These are phyloP conservation scores for Anastatus disparis DNA, from an alignment of 1,140 invertebrate genomes.

Conservation along the genomic window DNA sequence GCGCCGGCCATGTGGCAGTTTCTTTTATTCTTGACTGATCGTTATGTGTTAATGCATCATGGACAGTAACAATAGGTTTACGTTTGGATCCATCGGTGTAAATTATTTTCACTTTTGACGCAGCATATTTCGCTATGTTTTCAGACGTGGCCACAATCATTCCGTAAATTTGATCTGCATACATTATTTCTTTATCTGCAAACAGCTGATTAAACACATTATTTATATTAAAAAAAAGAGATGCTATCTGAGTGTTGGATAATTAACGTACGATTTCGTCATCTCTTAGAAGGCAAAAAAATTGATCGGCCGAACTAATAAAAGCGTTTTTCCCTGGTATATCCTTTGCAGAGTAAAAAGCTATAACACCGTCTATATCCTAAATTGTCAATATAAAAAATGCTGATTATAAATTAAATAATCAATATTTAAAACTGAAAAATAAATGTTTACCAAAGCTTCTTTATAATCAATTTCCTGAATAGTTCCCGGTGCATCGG, in stretches of 20 bases:
- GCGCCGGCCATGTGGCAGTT: conserved; percentile 45
- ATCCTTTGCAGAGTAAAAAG: conserved; percentile 78
- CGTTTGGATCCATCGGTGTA: conserved; percentile 66
- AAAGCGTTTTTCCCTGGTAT: conserved; percentile 79
- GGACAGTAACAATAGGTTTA: conserved; percentile 72
- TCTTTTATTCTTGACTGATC: conserved; percentile 56
- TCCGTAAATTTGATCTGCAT: conserved; percentile 79
- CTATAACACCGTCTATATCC: conserved; percentile 75
- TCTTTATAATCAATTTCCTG: conserved; percentile 68
- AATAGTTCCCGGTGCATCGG: conserved; percentile 70
- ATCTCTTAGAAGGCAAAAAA: no score
- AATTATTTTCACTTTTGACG: conserved; percentile 73
- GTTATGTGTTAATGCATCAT: conserved; percentile 69
- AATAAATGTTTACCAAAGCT: conserved; percentile 73
- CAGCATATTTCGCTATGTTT: conserved; percentile 71
- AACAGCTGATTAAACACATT: no score
- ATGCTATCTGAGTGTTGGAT: no score
- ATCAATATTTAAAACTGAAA: no score
- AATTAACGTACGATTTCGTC: no score
- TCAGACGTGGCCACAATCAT: conserved; percentile 75
- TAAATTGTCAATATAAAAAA: conserved; percentile 50
- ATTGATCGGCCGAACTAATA: no score
- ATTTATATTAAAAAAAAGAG: no score
- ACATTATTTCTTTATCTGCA: conserved; percentile 66
- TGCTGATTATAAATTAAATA: no score